Evolutionary conservation across 2,888 invertebrate genomes (phyloP).

Genomic region (Orthonychiurus folsomi): DNA sequence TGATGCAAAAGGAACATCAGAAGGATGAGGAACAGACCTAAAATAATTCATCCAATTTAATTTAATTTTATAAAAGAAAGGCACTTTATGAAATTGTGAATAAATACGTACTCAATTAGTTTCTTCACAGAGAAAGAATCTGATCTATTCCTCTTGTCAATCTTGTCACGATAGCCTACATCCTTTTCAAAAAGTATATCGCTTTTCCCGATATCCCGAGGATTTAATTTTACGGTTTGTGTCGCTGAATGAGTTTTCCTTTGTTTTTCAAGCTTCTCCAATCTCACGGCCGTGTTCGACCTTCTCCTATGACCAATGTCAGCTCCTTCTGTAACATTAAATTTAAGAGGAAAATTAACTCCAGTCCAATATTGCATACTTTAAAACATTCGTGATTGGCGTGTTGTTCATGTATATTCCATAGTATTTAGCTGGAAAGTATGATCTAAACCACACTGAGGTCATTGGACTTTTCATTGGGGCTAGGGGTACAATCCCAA

Average conservation of each 20-base stretch:
- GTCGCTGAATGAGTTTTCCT: conserved; percentile 50
- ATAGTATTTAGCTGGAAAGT: too few relatives aligned
- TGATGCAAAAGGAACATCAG: conserved; percentile 61
- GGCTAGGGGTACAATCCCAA: not conserved
- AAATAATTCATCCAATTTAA: not conserved
- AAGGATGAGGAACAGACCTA: conserved; percentile 30
- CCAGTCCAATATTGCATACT: not conserved
- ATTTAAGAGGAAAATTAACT: not conserved
- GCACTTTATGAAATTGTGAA: conserved; percentile 6
- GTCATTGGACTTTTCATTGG: too few relatives aligned
- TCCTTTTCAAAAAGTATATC: conserved; percentile 30
- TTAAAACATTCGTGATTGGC: too few relatives aligned
- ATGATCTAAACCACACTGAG: too few relatives aligned
- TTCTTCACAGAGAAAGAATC: conserved; percentile 24
- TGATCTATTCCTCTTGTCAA: not conserved
- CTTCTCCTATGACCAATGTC: conserved; percentile 56
- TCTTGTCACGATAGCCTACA: conserved; percentile 18
- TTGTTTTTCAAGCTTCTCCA: conserved; percentile 82
- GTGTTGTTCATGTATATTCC: too few relatives aligned
- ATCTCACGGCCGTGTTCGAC: conserved; percentile 76
- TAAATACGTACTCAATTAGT: conserved; percentile 30
- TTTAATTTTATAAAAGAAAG: not conserved
- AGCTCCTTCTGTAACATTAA: conserved; percentile 47
- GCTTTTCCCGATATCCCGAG: conserved; percentile 29
- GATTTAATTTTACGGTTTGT: conserved; percentile 35